These are phyloP conservation scores for Achroia grisella DNA, from an alignment of 1,140 invertebrate species.

Conservation along the genomic window DNA sequence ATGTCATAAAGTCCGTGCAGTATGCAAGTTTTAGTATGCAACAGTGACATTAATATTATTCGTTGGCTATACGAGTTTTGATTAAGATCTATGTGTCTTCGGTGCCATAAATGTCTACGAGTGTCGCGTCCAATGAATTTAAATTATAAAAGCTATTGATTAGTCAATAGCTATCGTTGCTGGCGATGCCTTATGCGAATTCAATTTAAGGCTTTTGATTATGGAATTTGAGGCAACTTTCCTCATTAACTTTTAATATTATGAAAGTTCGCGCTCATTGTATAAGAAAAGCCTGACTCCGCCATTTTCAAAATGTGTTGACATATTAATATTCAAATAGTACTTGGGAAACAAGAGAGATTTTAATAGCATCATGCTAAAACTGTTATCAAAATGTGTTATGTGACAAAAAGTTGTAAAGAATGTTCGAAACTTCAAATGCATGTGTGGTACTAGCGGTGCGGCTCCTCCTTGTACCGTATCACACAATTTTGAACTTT, in stretches of 20 bases:
- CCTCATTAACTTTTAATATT: conserved; percentile 1
- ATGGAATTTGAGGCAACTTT: background rate
- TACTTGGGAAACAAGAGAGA: too few relatives aligned
- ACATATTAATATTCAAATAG: too few relatives aligned
- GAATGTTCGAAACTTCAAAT: background rate
- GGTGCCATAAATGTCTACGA: conserved; percentile 36
- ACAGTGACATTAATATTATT: conserved; percentile 17
- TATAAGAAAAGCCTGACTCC: too few relatives aligned
- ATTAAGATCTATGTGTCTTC: conserved; percentile 46
- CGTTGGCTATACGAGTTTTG: conserved; percentile 36
- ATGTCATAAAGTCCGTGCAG: too few relatives aligned
- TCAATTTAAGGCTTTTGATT: conserved; percentile 6
- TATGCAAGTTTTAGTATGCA: too few relatives aligned
- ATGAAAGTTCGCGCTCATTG: too few relatives aligned
- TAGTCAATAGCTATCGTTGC: background rate
- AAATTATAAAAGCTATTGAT: conserved; percentile 37
- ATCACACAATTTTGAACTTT: background rate
- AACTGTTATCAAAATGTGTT: too few relatives aligned
- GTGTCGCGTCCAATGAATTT: conserved; percentile 38
- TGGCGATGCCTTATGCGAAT: conserved; percentile 14
- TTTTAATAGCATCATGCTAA: too few relatives aligned
- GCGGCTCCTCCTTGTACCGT: background rate
- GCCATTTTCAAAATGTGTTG: too few relatives aligned
- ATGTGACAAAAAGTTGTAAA: too few relatives aligned
- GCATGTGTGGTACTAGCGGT: background rate